A percentile compares a stretch with the other conserved stretches of the same genome.
Conservation (phyloP, 2,888 invertebrate genomes). For the Meiosimyza decipiens region DNA sequence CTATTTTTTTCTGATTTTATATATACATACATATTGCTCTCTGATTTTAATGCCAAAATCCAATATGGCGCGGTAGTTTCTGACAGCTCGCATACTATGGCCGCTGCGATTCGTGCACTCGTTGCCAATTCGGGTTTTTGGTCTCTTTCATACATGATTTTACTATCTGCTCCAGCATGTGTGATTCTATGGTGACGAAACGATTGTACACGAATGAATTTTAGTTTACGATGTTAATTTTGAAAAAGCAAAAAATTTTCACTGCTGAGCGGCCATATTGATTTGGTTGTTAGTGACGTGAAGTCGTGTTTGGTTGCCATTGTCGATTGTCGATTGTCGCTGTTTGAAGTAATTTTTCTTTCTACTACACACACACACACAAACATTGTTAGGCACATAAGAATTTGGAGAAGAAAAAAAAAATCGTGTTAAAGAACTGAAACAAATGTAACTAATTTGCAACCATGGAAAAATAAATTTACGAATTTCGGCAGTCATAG, state of each 20-base stretch:
- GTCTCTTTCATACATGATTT: slow-evolving; percentile 28
- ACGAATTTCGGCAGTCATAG: not conserved
- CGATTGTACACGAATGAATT: not conserved
- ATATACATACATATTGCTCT: not conserved
- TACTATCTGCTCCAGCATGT: slow-evolving; percentile 5
- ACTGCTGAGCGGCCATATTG: slow-evolving; percentile 46
- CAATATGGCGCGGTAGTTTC: slow-evolving; percentile 42
- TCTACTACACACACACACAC: not conserved
- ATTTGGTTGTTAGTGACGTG: slow-evolving; percentile 45
- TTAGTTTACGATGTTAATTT: slow-evolving; percentile 17
- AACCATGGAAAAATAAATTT: not conserved
- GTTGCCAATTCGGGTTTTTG: slow-evolving; percentile 21
- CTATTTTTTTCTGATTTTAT: not conserved
- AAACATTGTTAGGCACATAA: not conserved
- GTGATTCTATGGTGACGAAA: not conserved
- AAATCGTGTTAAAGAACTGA: slow-evolving; percentile 1
- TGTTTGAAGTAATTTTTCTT: slow-evolving; percentile 29
- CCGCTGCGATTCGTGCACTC: not conserved
- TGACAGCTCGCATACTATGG: slow-evolving; percentile 37
- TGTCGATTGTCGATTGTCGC: slow-evolving; percentile 19
- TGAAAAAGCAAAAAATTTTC: slow-evolving; percentile 6
- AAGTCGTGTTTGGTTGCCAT: slow-evolving; percentile 40
- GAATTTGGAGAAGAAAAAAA: not conserved
- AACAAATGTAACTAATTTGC: not conserved
- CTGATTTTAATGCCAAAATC: slow-evolving; percentile 14